Evolutionary conservation across 2,113 vertebrate species (phyloP).

Genomic region (Pungitius pungitius): DNA sequence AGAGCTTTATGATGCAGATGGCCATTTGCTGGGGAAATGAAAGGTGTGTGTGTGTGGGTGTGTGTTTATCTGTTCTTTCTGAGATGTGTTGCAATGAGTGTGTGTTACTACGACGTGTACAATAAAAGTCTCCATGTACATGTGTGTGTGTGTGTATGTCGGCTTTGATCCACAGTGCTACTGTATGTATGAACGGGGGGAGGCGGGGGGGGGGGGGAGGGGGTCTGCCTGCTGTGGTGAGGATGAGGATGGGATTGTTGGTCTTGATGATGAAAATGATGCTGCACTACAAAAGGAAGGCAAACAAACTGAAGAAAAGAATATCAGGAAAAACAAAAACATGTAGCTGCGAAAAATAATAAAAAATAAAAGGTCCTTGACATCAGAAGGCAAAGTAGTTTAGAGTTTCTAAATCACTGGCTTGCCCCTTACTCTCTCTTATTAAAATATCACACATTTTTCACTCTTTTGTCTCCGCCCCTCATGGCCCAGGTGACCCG

Average conservation of each 20-base stretch:
- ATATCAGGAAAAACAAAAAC: constrained; percentile 12
- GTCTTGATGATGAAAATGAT: constrained; percentile 16
- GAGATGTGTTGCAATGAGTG: constrained; percentile 23
- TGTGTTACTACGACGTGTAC: constrained; percentile 28
- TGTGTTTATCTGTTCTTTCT: constrained; percentile 35
- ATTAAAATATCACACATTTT: constrained; percentile 72
- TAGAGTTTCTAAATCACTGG: constrained; percentile 60
- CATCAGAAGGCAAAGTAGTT: constrained; percentile 66
- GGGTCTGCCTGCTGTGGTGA: constrained; percentile 27
- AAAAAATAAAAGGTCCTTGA: constrained; percentile 51
- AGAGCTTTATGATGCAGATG: constrained; percentile 28
- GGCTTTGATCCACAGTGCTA: not conserved
- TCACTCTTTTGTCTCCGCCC: constrained; percentile 35
- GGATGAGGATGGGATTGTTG: constrained; percentile 27
- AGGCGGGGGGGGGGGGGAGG: constrained; percentile 12
- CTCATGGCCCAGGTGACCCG: not conserved
- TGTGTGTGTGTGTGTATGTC: not conserved
- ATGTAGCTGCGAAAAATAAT: constrained; percentile 40
- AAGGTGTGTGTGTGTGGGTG: constrained; percentile 5
- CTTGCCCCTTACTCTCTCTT: constrained; percentile 56
- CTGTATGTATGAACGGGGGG: not conserved
- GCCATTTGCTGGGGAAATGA: constrained; percentile 57
- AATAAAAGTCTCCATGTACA: constrained; percentile 18
- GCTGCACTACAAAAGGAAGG: constrained; percentile 46
- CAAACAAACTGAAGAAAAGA: constrained; percentile 45